phyloP scores from a whole-genome alignment of 2,113 vertebrate genomes.

The Bolborhynchus lineola region DNA sequence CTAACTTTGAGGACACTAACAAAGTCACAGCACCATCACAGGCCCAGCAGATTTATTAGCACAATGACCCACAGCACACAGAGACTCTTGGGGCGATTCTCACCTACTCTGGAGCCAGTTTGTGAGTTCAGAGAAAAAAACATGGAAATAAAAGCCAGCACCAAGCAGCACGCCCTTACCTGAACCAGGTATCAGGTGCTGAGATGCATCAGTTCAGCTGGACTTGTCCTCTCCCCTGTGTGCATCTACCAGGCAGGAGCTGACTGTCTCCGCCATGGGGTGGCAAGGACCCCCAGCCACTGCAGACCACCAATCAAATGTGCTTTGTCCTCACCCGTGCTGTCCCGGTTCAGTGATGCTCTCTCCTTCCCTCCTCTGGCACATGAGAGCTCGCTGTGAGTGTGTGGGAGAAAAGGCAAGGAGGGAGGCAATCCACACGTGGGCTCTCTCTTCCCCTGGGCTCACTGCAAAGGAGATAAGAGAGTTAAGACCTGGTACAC shows the following conservation, averaged over 20 bases:
- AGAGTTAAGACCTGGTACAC: neutral
- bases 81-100: accelerated
- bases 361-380: neutral
- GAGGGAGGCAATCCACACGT: accelerated
- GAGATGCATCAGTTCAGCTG: slow-evolving; percentile 49
- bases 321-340: neutral
- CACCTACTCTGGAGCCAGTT: accelerated
- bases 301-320: accelerated
- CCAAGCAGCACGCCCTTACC: neutral
- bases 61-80: accelerated
- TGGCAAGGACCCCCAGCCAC: neutral
- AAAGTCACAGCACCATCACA: neutral
- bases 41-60: neutral
- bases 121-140: neutral
- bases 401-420: neutral
- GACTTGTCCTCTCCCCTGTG: neutral
- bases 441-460: neutral
- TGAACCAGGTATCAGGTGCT: slow-evolving; percentile 37
- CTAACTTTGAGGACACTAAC: neutral
- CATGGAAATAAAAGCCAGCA: neutral
- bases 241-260: slow-evolving; percentile 20
- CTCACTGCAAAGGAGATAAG: slow-evolving; percentile 28
- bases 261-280: neutral
- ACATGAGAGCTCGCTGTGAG: accelerated
- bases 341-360: neutral